These are phyloP conservation scores for Menidia menidia DNA, from an alignment of 2,797 vertebrate genomes.

Conservation along the genomic window DNA sequence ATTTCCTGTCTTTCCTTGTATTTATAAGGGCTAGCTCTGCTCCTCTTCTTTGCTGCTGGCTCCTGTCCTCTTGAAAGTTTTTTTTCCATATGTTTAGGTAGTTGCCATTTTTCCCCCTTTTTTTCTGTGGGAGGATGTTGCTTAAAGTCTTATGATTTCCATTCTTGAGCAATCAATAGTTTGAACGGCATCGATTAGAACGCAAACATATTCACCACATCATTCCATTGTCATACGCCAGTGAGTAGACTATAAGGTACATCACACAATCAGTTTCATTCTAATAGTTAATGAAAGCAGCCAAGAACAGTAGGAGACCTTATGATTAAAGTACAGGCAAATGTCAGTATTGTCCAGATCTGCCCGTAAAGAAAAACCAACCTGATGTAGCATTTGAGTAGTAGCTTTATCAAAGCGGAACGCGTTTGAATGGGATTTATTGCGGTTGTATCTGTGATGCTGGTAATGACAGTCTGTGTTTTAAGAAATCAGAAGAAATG, in stretches of 20 bases:
- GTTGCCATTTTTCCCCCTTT: background rate
- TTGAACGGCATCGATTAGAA: background rate
- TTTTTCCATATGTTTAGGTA: conserved; percentile 34
- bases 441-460: conserved; percentile 31
- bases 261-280: background rate
- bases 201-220: background rate
- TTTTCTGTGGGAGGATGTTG: conserved; percentile 20
- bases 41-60: conserved; percentile 14
- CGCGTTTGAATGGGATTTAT: conserved; percentile 19
- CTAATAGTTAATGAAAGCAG: conserved; percentile 6
- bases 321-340: conserved; percentile 14
- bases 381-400: conserved; percentile 42
- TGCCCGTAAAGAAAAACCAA: conserved; percentile 27
- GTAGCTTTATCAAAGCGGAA: conserved; percentile 6
- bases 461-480: conserved; percentile 23
- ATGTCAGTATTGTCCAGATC: conserved; percentile 36
- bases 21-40: conserved; percentile 45
- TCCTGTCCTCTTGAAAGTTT: conserved; percentile 16
- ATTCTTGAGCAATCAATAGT: conserved; percentile 2
- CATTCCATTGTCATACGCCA: conserved; percentile 1
- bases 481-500: conserved; percentile 24
- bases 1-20: conserved; percentile 29
- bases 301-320: conserved; percentile 19
- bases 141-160: conserved; percentile 14
- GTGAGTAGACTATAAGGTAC: conserved; percentile 2